Evolutionary conservation across 2,113 vertebrate genomes (phyloP), one percentile per base, ranked within the genome.

Genomic region (Nibea coibor): DNA sequence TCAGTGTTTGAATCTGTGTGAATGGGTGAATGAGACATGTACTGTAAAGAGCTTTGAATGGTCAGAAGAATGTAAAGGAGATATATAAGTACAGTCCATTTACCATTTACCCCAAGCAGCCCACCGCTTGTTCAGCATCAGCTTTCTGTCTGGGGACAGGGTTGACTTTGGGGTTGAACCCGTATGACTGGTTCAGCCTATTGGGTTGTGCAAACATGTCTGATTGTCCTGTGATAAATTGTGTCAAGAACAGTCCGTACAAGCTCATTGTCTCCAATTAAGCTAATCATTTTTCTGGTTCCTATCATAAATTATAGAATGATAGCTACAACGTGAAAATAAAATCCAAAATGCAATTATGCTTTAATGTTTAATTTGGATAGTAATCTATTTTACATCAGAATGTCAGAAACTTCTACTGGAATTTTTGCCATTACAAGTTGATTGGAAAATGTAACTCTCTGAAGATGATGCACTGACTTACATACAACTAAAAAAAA

Each of bases 351-450:
- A 63, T 0, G 11, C 62, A 67, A 72, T 82, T 61, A 50, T 43
- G 16, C 50, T 73, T 82, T 47, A 26, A 65, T 48, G 51, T 71
- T 39, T 39, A 39, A 39, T 42, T 77, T 31, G 53, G 16, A 78
- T 15, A 15, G 53, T 54, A 6, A 86, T 79, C 24, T 79, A 79
- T 86, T 75, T 78, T 66, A 78, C 59, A 75, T 84, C 68, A 76
- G 9, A 62, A 48, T 47, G 24, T 51, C 28, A 28, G 43, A 88
- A 79, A 71, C 53, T 61, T 54, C 10, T 54, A 53, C 50, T 47
- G 45, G 4, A 75, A 66, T 45, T 59, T 81, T 39, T 42, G 75
- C 71, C 67, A 64, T 77, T 1, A 51, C 42, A 57, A 59, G 15
- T 10, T 70, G 26, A 68, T 45, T 78, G n/a, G 24, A 74, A 72